Conservation (phyloP, 2,888 invertebrate genomes). For the Drosophila kambysellisi region DNA sequence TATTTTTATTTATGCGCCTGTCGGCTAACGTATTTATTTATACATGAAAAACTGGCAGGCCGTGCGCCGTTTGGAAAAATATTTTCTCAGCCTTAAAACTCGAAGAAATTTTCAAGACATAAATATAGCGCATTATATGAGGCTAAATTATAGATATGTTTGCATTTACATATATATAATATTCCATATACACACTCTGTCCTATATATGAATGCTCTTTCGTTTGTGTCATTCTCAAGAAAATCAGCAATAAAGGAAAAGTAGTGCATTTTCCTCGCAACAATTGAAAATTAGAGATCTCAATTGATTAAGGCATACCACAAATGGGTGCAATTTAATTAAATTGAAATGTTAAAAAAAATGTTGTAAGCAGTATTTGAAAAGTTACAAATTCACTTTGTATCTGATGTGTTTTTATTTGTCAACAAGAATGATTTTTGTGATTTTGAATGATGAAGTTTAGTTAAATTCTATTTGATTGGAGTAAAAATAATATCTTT, state of each 20-base stretch:
- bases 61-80: slow-evolving; percentile 19
- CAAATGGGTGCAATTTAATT: slow-evolving; percentile 43
- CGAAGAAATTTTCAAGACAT: slow-evolving; percentile 29
- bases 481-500: too few relatives aligned
- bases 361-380: neutral
- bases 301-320: slow-evolving; percentile 41
- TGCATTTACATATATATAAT: neutral
- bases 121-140: slow-evolving; percentile 40
- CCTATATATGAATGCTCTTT: slow-evolving; percentile 7
- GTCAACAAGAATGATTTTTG: too few relatives aligned
- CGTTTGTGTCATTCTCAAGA: slow-evolving; percentile 12
- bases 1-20: slow-evolving; percentile 72
- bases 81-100: slow-evolving; percentile 65
- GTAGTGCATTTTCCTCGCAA: slow-evolving; percentile 19
- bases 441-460: neutral
- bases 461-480: too few relatives aligned
- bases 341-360: slow-evolving; percentile 34
- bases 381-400: slow-evolving; percentile 1
- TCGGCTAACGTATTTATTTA: slow-evolving; percentile 64
- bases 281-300: slow-evolving; percentile 31
- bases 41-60: slow-evolving; percentile 45
- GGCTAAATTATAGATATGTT: slow-evolving; percentile 26
- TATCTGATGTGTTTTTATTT: neutral
- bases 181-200: neutral
- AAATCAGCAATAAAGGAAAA: slow-evolving; percentile 1